Evolutionary conservation across 2,797 vertebrate species (phyloP).

Genomic region (Molossus alvarezi): DNA sequence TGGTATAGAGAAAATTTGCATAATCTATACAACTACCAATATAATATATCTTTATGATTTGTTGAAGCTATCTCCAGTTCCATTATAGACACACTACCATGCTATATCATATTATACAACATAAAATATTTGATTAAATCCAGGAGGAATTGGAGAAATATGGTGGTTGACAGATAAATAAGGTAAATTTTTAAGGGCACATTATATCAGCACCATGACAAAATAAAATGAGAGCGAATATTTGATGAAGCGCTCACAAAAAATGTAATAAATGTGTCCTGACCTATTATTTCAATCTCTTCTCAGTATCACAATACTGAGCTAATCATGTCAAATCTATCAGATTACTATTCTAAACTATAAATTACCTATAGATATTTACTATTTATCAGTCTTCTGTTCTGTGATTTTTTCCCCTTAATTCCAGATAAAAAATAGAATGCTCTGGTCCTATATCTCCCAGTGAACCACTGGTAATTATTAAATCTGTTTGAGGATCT

Average conservation of each 20-base stretch:
- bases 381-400: not conserved
- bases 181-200: not conserved
- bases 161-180: slow-evolving; percentile 73
- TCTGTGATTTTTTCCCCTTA: not conserved
- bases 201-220: not conserved
- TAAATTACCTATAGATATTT: not conserved
- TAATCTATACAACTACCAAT: slow-evolving; percentile 71
- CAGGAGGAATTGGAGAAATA: slow-evolving; percentile 64
- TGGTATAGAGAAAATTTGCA: slow-evolving; percentile 73
- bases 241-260: not conserved
- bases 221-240: not conserved
- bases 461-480: not conserved
- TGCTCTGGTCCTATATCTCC: not conserved
- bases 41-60: slow-evolving; percentile 62
- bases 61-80: slow-evolving; percentile 75
- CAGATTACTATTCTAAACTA: not conserved
- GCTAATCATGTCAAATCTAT: not conserved
- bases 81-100: slow-evolving; percentile 70
- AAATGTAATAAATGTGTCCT: not conserved
- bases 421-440: not conserved
- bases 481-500: not conserved
- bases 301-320: not conserved
- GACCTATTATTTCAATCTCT: not conserved
- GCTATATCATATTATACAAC: slow-evolving; percentile 62
- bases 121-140: slow-evolving; percentile 72